phyloP scores from a whole-genome alignment of 2,888 invertebrate species.

The Ochropleura leucogaster region DNA sequence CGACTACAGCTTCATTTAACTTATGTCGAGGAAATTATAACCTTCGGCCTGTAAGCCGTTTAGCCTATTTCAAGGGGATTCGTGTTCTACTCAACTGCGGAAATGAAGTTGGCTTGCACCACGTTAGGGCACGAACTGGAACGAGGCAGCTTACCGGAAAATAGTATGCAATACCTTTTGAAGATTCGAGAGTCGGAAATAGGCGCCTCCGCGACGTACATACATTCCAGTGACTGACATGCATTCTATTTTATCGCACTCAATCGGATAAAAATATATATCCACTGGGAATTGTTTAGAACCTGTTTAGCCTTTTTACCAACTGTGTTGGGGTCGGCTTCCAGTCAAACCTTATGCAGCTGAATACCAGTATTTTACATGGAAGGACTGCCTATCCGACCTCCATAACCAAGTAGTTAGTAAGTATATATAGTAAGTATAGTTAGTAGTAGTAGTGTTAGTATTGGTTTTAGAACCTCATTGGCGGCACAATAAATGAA shows the following conservation, averaged over 20 bases:
- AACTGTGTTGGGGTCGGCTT: no score
- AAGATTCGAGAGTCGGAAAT: constrained; percentile 14
- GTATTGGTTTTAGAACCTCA: background rate
- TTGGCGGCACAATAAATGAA: background rate
- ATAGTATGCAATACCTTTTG: background rate
- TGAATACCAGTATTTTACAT: no score
- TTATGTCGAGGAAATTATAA: background rate
- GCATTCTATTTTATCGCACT: background rate
- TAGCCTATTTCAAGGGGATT: background rate
- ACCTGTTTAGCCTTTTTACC: no score
- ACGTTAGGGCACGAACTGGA: background rate
- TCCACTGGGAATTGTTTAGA: background rate
- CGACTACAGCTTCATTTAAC: background rate
- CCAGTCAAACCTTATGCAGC: no score
- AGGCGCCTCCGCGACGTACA: background rate
- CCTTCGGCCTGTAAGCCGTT: background rate
- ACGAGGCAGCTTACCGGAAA: background rate
- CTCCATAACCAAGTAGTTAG: no score
- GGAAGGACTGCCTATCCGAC: no score
- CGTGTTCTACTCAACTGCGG: constrained; percentile 1
- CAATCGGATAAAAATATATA: no score
- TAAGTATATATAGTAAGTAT: no score
- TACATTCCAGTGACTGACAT: background rate
- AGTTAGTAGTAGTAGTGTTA: no score
- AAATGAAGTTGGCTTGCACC: constrained; percentile 23